Evolutionary conservation across 2,888 invertebrate genomes (phyloP).

Genomic region (Caenorhabditis zanzibari): DNA sequence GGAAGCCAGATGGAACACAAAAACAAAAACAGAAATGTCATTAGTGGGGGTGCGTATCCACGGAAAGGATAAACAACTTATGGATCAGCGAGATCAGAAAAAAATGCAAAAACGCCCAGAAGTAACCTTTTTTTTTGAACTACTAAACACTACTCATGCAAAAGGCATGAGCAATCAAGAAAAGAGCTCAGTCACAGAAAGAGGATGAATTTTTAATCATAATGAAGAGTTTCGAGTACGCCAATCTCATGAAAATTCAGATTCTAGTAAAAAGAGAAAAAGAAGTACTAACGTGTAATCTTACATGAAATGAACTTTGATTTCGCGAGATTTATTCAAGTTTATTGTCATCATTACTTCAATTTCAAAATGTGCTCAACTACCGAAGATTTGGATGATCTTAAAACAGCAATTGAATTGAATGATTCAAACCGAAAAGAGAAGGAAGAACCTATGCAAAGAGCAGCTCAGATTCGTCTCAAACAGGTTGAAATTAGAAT

Average conservation of each 20-base stretch:
- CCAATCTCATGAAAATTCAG: neutral
- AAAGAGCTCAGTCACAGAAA: neutral
- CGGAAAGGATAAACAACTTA: neutral
- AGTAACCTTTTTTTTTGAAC: neutral
- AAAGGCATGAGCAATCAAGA: too few relatives aligned
- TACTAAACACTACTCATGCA: neutral
- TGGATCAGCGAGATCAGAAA: neutral
- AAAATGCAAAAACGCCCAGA: neutral
- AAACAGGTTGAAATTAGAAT: constrained; percentile 37
- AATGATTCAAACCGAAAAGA: constrained; percentile 31
- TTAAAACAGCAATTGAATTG: constrained; percentile 54
- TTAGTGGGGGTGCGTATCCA: neutral
- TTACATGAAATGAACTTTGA: neutral
- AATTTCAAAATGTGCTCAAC: constrained; percentile 8
- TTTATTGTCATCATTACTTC: neutral
- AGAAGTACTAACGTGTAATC: neutral
- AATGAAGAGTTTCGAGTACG: neutral
- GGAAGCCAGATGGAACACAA: constrained; percentile 34
- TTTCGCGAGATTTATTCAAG: neutral
- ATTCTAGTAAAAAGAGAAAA: neutral
- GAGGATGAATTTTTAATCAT: neutral
- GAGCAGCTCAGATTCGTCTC: constrained; percentile 58
- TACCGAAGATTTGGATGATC: constrained; percentile 45
- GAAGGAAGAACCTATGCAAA: constrained; percentile 43
- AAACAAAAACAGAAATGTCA: neutral